Evolutionary conservation across 2,113 vertebrate genomes (phyloP), one percentile per base, ranked within the genome.

Genomic region (Leuciscus idus): DNA sequence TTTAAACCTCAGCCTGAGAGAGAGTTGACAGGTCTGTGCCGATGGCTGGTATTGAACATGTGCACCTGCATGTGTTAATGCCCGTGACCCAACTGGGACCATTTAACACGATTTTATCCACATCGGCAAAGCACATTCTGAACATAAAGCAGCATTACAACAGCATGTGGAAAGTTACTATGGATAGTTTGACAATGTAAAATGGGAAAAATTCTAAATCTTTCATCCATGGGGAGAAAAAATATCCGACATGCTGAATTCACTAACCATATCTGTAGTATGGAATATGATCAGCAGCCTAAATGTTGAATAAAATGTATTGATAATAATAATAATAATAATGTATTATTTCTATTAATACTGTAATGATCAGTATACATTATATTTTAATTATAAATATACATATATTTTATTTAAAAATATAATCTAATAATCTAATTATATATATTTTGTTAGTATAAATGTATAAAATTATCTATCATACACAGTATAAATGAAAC

Each of bases 1-100:
- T 83, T 82, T 66, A 46, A 89, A 89, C 74, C 85, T 90, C 87
- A 84, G 87, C 79, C 61, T 68, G 73, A 88, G 85, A 86, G 73
- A 79, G 13, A 81, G 43, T 11, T 84, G 68, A 84, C 82, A 84
- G 52, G 66, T 83, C 64, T 57, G 28, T 72, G 62, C 64, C 64
- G 13, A 66, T 70, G 81, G 46, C 26, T 70, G 19, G 64, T 55
- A 55, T 55, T 83, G 30, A 83, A 72, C 64, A 83, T 83, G 81
- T 83, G 81, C 64, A 84, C 68, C 82, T 84, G 82, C 64, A 73
- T 84, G 66, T 84, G 82, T 59, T 84, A 84, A 73, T 73, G 66
- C 33, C 64, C n/a, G 21, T 39, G 81, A 82, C 64, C 46, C 81
- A 70, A 82, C 46, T 73, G 82, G 50, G 82, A 84, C 66, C 68